Percentiles rank a stretch among this genome's conserved stretches.
Conservation (phyloP, 2,113 vertebrate genomes). For the Oceanodroma tethys region DNA sequence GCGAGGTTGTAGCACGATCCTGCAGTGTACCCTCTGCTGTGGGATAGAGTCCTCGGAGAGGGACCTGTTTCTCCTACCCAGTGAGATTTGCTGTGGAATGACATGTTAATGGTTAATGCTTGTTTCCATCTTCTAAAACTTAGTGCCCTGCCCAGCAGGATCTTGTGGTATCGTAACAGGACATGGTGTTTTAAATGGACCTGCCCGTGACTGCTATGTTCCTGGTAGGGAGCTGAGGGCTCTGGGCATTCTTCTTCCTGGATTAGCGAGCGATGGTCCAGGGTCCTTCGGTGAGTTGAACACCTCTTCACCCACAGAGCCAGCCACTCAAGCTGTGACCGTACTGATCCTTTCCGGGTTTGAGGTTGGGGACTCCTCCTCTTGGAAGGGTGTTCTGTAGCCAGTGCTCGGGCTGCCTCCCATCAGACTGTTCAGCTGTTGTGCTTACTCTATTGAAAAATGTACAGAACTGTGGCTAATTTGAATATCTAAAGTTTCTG, state of each 20-base stretch:
- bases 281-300: neutral
- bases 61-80: neutral
- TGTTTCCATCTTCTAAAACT: neutral
- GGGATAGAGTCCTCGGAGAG: neutral
- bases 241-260: neutral
- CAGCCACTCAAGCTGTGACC: neutral
- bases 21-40: neutral
- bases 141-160: neutral
- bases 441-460: neutral
- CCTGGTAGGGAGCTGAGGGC: neutral
- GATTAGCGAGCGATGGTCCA: neutral
- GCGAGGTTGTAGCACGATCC: neutral
- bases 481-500: neutral
- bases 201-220: neutral
- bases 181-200: neutral
- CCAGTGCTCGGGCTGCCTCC: neutral
- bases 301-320: neutral
- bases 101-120: neutral
- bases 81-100: neutral
- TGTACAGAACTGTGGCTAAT: neutral
- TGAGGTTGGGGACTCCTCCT: rapidly evolving
- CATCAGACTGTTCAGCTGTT: neutral
- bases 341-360: rapidly evolving
- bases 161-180: neutral
- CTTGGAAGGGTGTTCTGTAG: neutral